Percentiles rank a stretch among this genome's conserved stretches.
Conservation (phyloP, 2,888 invertebrate genomes). For the Lysandra bellargus region DNA sequence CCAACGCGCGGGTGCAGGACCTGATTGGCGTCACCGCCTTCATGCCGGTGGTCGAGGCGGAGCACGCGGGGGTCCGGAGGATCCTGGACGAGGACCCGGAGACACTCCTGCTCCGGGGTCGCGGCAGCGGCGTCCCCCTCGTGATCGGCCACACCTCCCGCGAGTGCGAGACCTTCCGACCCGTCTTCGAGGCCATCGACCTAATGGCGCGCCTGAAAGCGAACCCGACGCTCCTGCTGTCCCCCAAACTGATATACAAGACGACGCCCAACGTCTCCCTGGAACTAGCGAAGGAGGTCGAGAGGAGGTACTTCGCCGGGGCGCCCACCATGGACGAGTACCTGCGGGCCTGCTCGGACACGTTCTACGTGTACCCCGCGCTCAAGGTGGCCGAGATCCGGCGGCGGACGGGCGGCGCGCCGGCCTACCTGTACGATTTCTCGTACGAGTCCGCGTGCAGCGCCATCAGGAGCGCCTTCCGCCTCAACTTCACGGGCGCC, state of each 20-base stretch:
- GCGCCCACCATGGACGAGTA: constrained; percentile 52
- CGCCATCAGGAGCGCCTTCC: constrained; percentile 61
- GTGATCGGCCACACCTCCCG: constrained; percentile 61
- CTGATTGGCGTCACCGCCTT: constrained; percentile 57
- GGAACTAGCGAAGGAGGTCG: constrained; percentile 47
- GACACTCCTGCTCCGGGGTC: constrained; percentile 52
- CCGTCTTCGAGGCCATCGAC: constrained; percentile 53
- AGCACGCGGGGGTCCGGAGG: constrained; percentile 55
- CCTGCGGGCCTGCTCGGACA: constrained; percentile 55
- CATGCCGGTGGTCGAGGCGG: constrained; percentile 61
- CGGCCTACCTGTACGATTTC: constrained; percentile 78
- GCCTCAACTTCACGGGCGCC: constrained; percentile 68
- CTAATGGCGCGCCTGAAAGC: constrained; percentile 48
- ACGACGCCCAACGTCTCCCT: constrained; percentile 43
- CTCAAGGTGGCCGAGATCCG: constrained; percentile 53
- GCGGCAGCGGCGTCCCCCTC: constrained; percentile 59
- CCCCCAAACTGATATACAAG: constrained; percentile 50
- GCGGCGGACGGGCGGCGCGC: constrained; percentile 52
- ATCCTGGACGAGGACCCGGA: constrained; percentile 65
- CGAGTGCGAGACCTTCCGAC: constrained; percentile 64
- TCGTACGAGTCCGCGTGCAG: constrained; percentile 72
- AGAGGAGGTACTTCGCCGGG: constrained; percentile 53
- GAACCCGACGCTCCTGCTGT: constrained; percentile 50
- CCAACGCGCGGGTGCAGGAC: constrained; percentile 54
- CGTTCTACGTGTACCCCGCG: constrained; percentile 60